Conservation (phyloP, 2,113 vertebrate species). For the Oryzias javanicus region DNA sequence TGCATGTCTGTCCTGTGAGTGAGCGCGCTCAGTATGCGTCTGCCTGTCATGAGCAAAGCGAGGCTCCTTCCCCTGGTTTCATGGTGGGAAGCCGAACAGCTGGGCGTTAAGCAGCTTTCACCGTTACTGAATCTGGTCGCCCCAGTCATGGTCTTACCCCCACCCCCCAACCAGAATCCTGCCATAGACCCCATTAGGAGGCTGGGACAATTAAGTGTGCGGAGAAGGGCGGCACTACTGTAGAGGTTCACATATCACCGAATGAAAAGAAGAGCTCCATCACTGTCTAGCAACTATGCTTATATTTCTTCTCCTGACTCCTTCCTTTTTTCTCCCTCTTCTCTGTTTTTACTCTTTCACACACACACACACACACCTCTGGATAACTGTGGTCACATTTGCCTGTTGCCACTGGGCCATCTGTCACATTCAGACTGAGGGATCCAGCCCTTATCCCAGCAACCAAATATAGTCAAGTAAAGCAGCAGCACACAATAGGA, state of each 20-base stretch:
- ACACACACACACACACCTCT: constrained; percentile 46
- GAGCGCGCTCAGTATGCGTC: not conserved
- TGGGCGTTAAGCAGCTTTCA: constrained; percentile 79
- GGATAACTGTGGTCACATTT: constrained; percentile 70
- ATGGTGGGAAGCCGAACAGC: constrained; percentile 73
- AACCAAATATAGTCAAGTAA: constrained; percentile 80
- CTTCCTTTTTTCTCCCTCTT: not conserved
- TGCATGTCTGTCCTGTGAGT: not conserved
- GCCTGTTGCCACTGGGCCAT: constrained; percentile 72
- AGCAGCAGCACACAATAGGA: constrained; percentile 53
- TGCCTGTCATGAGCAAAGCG: constrained; percentile 19
- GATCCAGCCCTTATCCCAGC: constrained; percentile 70
- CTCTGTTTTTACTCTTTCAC: not conserved
- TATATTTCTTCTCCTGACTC: constrained; percentile 21
- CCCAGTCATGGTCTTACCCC: constrained; percentile 34
- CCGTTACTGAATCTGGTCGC: constrained; percentile 58
- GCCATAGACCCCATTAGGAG: constrained; percentile 27
- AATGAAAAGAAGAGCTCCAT: constrained; percentile 35
- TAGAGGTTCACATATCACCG: constrained; percentile 27
- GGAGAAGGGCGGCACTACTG: constrained; percentile 8
- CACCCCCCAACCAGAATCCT: constrained; percentile 46
- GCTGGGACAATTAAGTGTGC: constrained; percentile 17
- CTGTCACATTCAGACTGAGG: constrained; percentile 72
- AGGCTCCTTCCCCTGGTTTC: constrained; percentile 49
- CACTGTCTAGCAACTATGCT: constrained; percentile 30